These are phyloP conservation scores for Brachionus asplanchnoidis DNA, from an alignment of 1,140 invertebrate species.

Conservation along the genomic window DNA sequence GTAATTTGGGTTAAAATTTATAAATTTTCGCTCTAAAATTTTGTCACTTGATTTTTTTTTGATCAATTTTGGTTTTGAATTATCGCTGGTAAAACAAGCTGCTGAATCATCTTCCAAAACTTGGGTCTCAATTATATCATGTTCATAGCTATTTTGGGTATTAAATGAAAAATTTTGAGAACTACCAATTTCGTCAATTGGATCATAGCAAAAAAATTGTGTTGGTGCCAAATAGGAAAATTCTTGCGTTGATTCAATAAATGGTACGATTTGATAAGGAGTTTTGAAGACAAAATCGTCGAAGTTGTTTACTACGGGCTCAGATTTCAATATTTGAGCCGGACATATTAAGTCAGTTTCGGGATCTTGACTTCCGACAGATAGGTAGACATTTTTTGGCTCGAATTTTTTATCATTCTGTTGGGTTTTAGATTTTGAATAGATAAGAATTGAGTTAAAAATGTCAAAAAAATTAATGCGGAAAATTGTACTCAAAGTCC, in stretches of 20 bases:
- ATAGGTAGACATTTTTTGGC: neutral
- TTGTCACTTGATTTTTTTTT: neutral
- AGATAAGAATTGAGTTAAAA: neutral
- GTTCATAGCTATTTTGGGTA: neutral
- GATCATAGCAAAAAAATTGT: neutral
- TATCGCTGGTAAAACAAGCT: neutral
- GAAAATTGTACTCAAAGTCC: neutral
- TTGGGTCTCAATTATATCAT: neutral
- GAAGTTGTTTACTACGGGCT: neutral
- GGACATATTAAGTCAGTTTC: neutral
- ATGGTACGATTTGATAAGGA: neutral
- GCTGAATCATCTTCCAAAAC: neutral
- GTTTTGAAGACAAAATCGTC: neutral
- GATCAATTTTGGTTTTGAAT: neutral
- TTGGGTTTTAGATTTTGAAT: neutral
- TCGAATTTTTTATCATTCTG: neutral
- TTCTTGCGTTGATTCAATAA: neutral
- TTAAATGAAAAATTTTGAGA: neutral
- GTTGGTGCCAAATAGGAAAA: neutral
- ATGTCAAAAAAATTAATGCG: neutral
- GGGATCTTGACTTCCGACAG: neutral
- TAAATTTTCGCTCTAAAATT: conserved; percentile 22
- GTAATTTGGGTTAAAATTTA: conserved; percentile 7
- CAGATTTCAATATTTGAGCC: neutral
- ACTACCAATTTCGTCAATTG: neutral